Conservation (phyloP, 2,888 invertebrate genomes). For the Platycheirus albimanus region DNA sequence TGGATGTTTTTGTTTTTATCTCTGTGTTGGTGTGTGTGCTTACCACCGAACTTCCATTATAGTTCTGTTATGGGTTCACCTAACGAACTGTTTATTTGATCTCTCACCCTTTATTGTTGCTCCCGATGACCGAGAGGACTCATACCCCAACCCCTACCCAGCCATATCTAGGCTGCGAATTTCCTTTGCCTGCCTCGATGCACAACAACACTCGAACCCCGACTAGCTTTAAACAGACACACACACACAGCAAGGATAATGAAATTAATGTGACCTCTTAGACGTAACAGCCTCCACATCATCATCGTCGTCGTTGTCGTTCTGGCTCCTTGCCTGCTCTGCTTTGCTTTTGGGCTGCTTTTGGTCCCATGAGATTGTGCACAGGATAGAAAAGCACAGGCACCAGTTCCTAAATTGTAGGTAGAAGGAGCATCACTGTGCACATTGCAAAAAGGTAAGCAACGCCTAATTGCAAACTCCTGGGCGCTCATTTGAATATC, state of each 20-base stretch:
- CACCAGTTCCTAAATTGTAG: constrained; percentile 4
- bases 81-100: constrained; percentile 71
- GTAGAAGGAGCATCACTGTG: background rate
- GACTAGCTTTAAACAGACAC: background rate
- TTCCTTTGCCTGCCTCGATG: constrained; percentile 12
- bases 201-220: constrained; percentile 40
- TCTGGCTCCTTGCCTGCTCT: constrained; percentile 25
- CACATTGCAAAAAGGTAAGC: constrained; percentile 53
- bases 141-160: background rate
- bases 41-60: background rate
- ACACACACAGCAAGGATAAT: constrained; percentile 54
- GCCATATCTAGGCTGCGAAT: constrained; percentile 15
- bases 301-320: too few relatives aligned
- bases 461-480: constrained; percentile 66
- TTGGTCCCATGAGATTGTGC: constrained; percentile 12
- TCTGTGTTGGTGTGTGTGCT: background rate
- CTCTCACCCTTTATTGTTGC: constrained; percentile 56
- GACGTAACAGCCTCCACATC: constrained; percentile 50
- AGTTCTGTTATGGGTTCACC: constrained; percentile 48
- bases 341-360: background rate
- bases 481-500: constrained; percentile 67
- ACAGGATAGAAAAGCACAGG: background rate
- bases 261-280: constrained; percentile 66
- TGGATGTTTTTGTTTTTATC: background rate
- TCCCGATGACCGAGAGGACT: constrained; percentile 37